These are phyloP conservation scores for Sakesphorus luctuosus DNA, from an alignment of 2,113 vertebrate genomes.

Conservation along the genomic window DNA sequence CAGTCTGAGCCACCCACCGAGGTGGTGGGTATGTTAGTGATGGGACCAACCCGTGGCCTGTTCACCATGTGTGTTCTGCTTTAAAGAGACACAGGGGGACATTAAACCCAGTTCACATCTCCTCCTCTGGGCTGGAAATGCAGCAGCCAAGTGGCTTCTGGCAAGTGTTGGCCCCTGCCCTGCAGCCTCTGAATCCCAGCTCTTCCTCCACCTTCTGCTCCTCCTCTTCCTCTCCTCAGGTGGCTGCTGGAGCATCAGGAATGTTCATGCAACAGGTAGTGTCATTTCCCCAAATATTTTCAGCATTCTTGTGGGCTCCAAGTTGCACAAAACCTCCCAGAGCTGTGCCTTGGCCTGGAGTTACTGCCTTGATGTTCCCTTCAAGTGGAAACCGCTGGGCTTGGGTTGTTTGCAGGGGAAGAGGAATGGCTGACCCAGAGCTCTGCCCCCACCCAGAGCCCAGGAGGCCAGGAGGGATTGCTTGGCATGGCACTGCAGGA, in stretches of 20 bases:
- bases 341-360: neutral
- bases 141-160: neutral
- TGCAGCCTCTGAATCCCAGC: neutral
- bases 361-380: neutral
- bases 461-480: neutral
- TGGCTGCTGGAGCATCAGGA: neutral
- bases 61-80: rapidly evolving
- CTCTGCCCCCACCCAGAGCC: neutral
- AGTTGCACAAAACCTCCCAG: neutral
- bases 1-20: rapidly evolving
- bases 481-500: neutral
- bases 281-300: neutral
- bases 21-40: rapidly evolving
- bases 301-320: neutral
- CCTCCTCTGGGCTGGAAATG: neutral
- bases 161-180: neutral
- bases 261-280: neutral
- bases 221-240: neutral
- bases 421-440: rapidly evolving
- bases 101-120: neutral
- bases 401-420: neutral
- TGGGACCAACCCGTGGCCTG: rapidly evolving
- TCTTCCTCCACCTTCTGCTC: neutral
- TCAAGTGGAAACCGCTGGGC: neutral
- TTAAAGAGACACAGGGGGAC: neutral